These are phyloP conservation scores for Scaptomyza tumidula DNA, from an alignment of 2,888 invertebrate species.

Conservation along the genomic window DNA sequence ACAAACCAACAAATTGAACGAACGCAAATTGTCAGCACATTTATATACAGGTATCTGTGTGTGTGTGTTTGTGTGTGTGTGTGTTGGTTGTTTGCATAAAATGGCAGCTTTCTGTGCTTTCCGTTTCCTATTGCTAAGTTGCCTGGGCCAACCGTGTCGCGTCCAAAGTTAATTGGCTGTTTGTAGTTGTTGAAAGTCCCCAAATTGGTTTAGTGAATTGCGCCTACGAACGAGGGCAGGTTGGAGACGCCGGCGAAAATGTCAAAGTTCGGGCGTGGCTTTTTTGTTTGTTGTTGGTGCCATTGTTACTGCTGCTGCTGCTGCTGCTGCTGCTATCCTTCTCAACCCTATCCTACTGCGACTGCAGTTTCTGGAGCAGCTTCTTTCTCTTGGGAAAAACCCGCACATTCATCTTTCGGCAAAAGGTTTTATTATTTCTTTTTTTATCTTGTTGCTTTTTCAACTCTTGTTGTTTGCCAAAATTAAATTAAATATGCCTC, in stretches of 20 bases:
- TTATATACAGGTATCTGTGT: constrained; percentile 14
- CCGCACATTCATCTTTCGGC: constrained; percentile 39
- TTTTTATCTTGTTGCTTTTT: neutral
- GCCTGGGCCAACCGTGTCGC: constrained; percentile 19
- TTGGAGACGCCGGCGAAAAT: constrained; percentile 31
- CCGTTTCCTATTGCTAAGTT: constrained; percentile 35
- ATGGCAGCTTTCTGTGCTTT: constrained; percentile 50
- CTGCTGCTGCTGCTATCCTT: neutral
- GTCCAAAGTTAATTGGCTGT: constrained; percentile 74
- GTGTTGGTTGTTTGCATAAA: constrained; percentile 43
- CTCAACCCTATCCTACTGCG: neutral
- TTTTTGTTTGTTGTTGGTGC: constrained; percentile 5
- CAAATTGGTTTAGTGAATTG: constrained; percentile 65
- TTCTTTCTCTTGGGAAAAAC: constrained; percentile 32
- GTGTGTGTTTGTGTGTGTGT: constrained; percentile 16
- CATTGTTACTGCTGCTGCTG: constrained; percentile 16
- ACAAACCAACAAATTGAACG: constrained; percentile 57
- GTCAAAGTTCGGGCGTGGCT: constrained; percentile 66
- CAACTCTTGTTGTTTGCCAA: constrained; percentile 44
- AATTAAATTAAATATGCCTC: constrained; percentile 62
- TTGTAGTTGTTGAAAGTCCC: constrained; percentile 58
- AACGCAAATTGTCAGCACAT: constrained; percentile 40
- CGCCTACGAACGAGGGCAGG: constrained; percentile 41
- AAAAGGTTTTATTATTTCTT: constrained; percentile 8
- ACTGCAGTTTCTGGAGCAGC: constrained; percentile 43